phyloP scores from a whole-genome alignment of 2,113 vertebrate genomes.

The Amphilophus citrinellus region DNA sequence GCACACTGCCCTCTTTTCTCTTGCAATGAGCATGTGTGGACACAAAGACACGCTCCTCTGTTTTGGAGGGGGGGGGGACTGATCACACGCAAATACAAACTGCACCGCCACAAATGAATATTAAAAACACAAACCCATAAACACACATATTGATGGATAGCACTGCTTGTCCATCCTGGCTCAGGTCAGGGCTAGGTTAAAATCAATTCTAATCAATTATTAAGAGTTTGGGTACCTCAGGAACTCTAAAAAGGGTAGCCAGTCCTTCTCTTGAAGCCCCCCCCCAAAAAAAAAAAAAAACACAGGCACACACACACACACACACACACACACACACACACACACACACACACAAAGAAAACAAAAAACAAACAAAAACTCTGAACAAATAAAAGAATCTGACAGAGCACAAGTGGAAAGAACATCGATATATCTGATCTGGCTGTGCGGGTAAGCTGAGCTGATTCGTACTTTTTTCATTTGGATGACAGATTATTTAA shows the following conservation, averaged over 20 bases:
- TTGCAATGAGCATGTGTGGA: constrained; percentile 1
- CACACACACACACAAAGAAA: background rate
- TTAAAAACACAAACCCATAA: background rate
- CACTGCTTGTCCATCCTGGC: constrained; percentile 86
- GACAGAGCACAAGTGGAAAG: background rate
- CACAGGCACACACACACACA: background rate
- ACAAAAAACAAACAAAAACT: background rate
- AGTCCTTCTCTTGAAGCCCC: constrained; percentile 11
- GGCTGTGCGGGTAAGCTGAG: background rate
- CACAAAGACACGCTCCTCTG: background rate
- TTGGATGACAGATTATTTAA: background rate
- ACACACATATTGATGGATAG: constrained; percentile 72
- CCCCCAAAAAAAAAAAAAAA: background rate
- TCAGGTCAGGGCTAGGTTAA: constrained; percentile 91
- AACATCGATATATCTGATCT: constrained; percentile 11
- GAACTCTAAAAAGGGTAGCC: constrained; percentile 75
- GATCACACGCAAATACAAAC: constrained; percentile 11
- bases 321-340: too few relatives aligned
- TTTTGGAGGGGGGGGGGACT: background rate
- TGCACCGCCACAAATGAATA: background rate
- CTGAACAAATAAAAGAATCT: background rate
- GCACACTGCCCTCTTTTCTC: constrained; percentile 83
- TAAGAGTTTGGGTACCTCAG: constrained; percentile 84
- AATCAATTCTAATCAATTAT: constrained; percentile 98
- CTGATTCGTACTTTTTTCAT: background rate